Conservation (phyloP, 2,888 invertebrate genomes). For the Thysanoteuthis rhombus region DNA sequence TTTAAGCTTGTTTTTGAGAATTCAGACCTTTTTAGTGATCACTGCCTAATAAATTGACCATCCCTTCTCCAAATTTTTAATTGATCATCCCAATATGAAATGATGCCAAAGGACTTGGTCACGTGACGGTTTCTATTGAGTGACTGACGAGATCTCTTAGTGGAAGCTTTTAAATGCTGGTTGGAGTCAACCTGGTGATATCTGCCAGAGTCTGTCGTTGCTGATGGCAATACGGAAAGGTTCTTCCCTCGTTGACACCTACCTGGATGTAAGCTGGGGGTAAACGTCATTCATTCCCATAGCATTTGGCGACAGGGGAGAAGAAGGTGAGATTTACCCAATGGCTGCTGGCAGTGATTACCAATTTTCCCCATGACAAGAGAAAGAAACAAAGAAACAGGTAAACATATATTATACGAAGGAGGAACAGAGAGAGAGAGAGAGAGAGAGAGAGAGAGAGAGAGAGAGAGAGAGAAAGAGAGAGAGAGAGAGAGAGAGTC, state of each 20-base stretch:
- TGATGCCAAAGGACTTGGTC: no score
- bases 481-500: no score
- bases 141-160: no score
- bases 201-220: not conserved
- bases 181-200: not conserved
- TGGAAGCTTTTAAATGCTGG: not conserved
- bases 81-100: no score
- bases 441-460: no score
- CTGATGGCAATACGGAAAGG: not conserved
- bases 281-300: not conserved
- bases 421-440: no score
- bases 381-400: not conserved
- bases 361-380: not conserved
- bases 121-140: no score
- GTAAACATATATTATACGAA: not conserved
- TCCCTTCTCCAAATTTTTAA: no score
- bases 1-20: no score
- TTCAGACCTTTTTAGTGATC: no score
- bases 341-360: not conserved
- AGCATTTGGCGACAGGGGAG: not conserved
- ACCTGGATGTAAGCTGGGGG: not conserved
- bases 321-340: not conserved
- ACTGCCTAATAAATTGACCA: no score
- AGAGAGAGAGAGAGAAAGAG: no score
- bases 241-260: not conserved